Base-by-base conservation (phyloP, 2,888 invertebrate species). In the Merodon equestris region DNA sequence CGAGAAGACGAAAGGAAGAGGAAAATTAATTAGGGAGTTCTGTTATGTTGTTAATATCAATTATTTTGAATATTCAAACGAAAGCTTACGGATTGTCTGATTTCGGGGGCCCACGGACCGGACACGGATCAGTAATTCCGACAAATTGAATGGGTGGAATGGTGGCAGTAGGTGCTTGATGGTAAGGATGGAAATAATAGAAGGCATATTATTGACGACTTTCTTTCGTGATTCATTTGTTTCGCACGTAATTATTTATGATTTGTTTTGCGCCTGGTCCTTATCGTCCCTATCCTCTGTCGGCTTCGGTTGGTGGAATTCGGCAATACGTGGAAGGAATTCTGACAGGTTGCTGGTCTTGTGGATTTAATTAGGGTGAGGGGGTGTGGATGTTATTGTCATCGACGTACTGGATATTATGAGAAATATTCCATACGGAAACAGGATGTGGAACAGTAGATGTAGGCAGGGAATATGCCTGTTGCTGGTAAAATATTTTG, bases 61-160 rank as follows among this genome's bases (percentile, higher is more conserved):
- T 79, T 79, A 79, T 70, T 79, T 74, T 79, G 68, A 79, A 79
- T 74, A 79, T 79, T 79, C 79, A 68, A 79, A 73, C 58, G 74
- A 50, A 70, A 64, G 54, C 45, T 44, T 47, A 44, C 61, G 50
- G 67, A 57, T 67, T 72, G 67, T 57, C 51, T 57, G 14, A 12
- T 36, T 36, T 36, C 36, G 36, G 3, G 27, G 27, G 3, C 7
- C 27, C 2, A 27, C 27, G 27, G n/a, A n/a, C 27, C 27, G 27
- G 27, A 7, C 27, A 27, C 27, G n/a, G n/a, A n/a, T n/a, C 27
- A 7, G 27, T 7, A 27, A 27, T 27, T 7, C 27, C 27, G 27
- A 27, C 2, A 2, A 2, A 27, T 4, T 27, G 27, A 27, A 4
- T 27, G 7, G 7, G n/a, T n/a, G 27, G 27, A 27, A 27, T 2